Evolutionary conservation across 2,113 vertebrate species (phyloP), one percentile per base, ranked within the genome.

Genomic region (Pelvicachromis taeniatus): DNA sequence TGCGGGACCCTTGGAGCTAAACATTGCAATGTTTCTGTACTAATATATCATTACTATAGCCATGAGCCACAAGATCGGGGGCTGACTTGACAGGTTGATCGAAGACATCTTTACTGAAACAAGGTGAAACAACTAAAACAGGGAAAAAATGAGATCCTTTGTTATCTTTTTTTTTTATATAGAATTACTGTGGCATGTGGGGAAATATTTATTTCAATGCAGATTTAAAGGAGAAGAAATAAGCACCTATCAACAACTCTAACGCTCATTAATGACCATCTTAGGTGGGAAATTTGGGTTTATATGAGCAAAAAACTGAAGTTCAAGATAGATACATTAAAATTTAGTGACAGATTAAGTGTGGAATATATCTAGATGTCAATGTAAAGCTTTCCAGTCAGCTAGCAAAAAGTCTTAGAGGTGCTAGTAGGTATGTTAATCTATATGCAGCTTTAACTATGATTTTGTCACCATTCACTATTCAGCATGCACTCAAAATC

Each of bases 31-130:
- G 26, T 82, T 38, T 75, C 77, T 73, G 1, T 63, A 17, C n/a
- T 58, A 26, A 53, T 45, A 48, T 19, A 58, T 78, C 7, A 54
- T 83, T 77, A 42, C 23, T 23, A 63, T 3, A 65, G 35, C 53
- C 53, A 29, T 58, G 45, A 33, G 70, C 45, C 45, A 75, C 26
- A 52, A 33, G 45, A 75, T 52, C 23, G 6, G 42, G 68, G 6
- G 42, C 68, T 75, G 45, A 75, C 45, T 75, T 75, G 70, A 75
- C 70, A 75, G 70, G 70, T 75, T 75, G 70, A 75, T 75, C 7
- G 26, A 75, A 75, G 70, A 33, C 7, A 1, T 75, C 77, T 55
- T 17, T 26, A 38, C 77, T 10, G 8, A 78, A 78, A 78, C n/a
- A 54, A 78, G 33, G 52, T 54, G 52, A 78, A 78, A 56, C 52